A percentile compares a stretch with the other conserved stretches of the same genome.
Evolutionary conservation across 2,113 vertebrate species (phyloP).

Genomic region (Tetraodon nigroviridis): DNA sequence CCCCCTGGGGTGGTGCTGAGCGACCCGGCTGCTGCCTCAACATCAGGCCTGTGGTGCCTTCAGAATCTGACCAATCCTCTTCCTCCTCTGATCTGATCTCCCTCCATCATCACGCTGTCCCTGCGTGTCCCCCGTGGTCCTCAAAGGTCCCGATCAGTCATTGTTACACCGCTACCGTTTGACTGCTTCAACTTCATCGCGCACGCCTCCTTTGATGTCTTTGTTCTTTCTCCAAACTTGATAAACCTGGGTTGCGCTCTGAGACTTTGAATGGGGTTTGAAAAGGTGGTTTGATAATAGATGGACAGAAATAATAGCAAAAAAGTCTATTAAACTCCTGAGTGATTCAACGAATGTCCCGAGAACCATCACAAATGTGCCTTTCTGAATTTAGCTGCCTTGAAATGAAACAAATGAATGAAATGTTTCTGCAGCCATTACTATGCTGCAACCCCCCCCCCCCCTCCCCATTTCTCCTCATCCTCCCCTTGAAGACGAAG

Average conservation of each 20-base stretch:
- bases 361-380: too few relatives aligned
- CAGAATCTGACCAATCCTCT: conserved; percentile 28
- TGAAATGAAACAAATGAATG: too few relatives aligned
- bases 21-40: conserved; percentile 22
- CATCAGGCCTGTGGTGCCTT: conserved; percentile 22
- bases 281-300: too few relatives aligned
- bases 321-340: not conserved
- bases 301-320: not conserved
- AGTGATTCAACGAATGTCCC: not conserved
- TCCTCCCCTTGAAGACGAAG: conserved; percentile 1
- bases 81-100: conserved; percentile 21
- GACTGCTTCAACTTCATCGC: conserved; percentile 37
- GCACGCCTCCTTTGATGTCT: conserved; percentile 6
- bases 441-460: too few relatives aligned
- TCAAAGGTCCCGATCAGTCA: conserved; percentile 19
- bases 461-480: not conserved
- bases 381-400: too few relatives aligned
- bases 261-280: not conserved
- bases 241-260: not conserved
- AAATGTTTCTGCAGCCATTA: too few relatives aligned
- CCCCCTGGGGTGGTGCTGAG: conserved; percentile 20
- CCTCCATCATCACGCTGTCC: conserved; percentile 20
- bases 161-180: conserved; percentile 27
- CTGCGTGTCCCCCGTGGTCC: conserved; percentile 26
- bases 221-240: conserved; percentile 1